These are phyloP conservation scores for Eristalinus sepulchralis DNA, from an alignment of 2,888 invertebrate genomes.

Conservation along the genomic window DNA sequence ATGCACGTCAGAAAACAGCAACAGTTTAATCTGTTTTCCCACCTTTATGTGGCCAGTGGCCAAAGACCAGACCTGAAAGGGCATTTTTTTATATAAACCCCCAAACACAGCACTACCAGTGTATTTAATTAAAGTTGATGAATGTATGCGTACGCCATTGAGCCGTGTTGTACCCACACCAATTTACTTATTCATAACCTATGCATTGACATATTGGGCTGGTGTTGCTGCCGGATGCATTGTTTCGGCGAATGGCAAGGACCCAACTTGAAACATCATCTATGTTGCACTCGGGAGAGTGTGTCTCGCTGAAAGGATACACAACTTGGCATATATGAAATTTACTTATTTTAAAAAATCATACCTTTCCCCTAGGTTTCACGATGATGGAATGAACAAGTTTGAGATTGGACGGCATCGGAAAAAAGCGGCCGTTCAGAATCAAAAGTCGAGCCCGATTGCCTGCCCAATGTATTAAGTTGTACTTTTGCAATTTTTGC, in stretches of 20 bases:
- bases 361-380: neutral
- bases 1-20: neutral
- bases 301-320: neutral
- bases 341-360: neutral
- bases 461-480: neutral
- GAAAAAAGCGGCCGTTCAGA: neutral
- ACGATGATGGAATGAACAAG: neutral
- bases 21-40: neutral
- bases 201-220: slow-evolving; percentile 42
- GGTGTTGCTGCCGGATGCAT: slow-evolving; percentile 21
- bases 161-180: slow-evolving; percentile 13
- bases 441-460: neutral
- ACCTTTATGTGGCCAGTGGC: neutral
- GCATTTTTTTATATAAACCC: neutral
- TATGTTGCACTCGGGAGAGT: neutral
- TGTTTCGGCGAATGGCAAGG: slow-evolving; percentile 20
- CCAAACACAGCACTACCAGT: slow-evolving; percentile 8
- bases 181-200: slow-evolving; percentile 59
- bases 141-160: neutral
- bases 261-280: neutral
- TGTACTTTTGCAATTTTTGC: neutral
- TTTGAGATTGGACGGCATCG: neutral
- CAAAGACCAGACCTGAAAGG: neutral
- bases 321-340: neutral
- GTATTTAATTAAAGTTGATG: slow-evolving; percentile 28